These are phyloP conservation scores for Ciconia maguari DNA, from an alignment of 2,113 vertebrate species.

Conservation along the genomic window DNA sequence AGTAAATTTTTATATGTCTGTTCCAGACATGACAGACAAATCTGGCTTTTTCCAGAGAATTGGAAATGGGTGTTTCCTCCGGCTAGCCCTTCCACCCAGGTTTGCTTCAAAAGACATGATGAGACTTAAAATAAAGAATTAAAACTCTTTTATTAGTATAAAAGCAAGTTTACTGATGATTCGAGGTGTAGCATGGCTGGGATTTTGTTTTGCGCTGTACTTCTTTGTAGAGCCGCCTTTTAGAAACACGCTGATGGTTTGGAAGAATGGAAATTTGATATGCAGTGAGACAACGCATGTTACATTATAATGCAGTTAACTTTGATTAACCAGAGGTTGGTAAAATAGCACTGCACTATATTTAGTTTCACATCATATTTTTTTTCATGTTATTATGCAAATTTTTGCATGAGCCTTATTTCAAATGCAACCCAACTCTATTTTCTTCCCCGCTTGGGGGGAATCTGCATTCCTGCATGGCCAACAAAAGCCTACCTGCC, in stretches of 20 bases:
- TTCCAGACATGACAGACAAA: background rate
- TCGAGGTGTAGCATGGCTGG: rapidly evolving
- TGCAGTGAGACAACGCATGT: background rate
- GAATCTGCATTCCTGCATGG: background rate
- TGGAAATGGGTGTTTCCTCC: background rate
- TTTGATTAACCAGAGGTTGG: conserved; percentile 39
- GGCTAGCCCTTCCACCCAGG: background rate
- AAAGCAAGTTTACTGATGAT: background rate
- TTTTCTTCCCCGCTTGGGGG: background rate
- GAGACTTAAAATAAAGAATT: background rate
- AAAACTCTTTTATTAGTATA: background rate
- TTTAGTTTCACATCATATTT: conserved; percentile 26
- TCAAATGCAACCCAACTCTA: background rate
- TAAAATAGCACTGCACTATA: conserved; percentile 25
- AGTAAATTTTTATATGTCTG: background rate
- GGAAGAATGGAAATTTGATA: background rate
- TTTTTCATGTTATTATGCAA: conserved; percentile 51
- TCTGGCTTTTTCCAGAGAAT: background rate
- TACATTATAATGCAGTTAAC: conserved; percentile 4
- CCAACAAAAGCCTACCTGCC: background rate
- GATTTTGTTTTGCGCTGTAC: background rate
- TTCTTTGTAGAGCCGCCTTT: background rate
- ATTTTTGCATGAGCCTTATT: background rate
- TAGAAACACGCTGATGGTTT: rapidly evolving
- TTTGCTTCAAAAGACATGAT: background rate